Evolutionary conservation across 2,797 vertebrate genomes (phyloP), one percentile per base, ranked within the genome.

Genomic region (Acanthiza pusilla): DNA sequence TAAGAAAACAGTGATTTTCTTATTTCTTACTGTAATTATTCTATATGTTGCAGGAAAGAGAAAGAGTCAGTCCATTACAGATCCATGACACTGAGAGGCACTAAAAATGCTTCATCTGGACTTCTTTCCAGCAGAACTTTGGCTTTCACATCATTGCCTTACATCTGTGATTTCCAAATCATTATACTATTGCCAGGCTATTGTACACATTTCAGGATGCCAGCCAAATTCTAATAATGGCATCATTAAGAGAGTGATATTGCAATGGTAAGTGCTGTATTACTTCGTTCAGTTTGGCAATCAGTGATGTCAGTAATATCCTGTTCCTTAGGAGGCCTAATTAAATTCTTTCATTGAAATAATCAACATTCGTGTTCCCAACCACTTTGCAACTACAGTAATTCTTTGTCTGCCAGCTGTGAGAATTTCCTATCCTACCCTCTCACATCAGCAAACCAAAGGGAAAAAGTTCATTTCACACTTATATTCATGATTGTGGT

Each of bases 371-470:
- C 97, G 94, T 97, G 95, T 95, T 97, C 95, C 85, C 81, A 97
- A 94, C 88, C 94, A 91, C 95, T 96, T 96, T 95, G 84, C 96
- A 96, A 95, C 97, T 96, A 98, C 94, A 97, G 96, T 92, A 97
- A 95, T 97, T 97, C 97, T 98, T 98, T 98, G 97, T 98, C 83
- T 95, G 66, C 88, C 97, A 98, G 97, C 97, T 98, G 98, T 98
- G 97, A 98, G 97, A 97, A 97, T 97, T 97, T 98, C 96, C 91
- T 97, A 97, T 89, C 96, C 93, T 95, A 91, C 85, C 51, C 85
- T 96, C 96, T 97, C 96, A 96, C 96, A 98, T 93, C 95, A 97
- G 93, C 89, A 96, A 97, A 97, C 36, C 51, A 51, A 78, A 94
- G 94, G 90, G 87, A 65, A 92, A 97, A 97, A 95, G 91, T 96